Evolutionary conservation across 2,888 invertebrate species (phyloP).

Genomic region (Autographa gamma): DNA sequence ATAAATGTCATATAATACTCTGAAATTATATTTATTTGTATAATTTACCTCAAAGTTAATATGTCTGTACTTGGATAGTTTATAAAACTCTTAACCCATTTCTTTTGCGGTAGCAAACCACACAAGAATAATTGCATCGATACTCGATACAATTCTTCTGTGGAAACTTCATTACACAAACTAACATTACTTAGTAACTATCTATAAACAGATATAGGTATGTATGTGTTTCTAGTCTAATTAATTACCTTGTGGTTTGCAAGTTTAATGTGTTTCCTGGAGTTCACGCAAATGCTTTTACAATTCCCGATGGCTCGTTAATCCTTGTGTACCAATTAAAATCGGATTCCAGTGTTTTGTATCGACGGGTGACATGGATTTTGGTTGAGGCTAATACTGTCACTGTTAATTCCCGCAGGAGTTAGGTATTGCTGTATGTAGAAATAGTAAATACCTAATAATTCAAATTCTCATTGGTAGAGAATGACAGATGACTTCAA

Average conservation of each 20-base stretch:
- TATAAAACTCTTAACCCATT: no score
- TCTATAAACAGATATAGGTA: background rate
- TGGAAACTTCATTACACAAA: background rate
- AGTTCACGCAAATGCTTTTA: slow-evolving; percentile 41
- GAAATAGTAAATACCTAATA: no score
- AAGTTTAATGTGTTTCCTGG: slow-evolving; percentile 33
- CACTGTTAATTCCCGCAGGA: background rate
- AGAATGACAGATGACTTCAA: no score
- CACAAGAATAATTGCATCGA: no score
- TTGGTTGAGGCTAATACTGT: background rate
- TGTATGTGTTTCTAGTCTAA: slow-evolving; percentile 28
- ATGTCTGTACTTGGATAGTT: no score
- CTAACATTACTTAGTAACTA: background rate
- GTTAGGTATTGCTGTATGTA: no score
- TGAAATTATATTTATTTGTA: no score
- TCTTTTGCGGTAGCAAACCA: no score
- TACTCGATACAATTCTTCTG: no score
- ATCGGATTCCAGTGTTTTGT: slow-evolving; percentile 37
- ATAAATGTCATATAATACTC: no score
- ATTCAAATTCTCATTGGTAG: no score
- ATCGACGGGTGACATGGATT: slow-evolving; percentile 11
- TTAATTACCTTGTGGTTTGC: slow-evolving; percentile 36
- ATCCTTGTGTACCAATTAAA: slow-evolving; percentile 47
- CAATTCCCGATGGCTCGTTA: slow-evolving; percentile 43
- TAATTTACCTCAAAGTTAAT: no score